These are phyloP conservation scores for Agriotes lineatus DNA, from an alignment of 2,888 invertebrate species.

Conservation along the genomic window DNA sequence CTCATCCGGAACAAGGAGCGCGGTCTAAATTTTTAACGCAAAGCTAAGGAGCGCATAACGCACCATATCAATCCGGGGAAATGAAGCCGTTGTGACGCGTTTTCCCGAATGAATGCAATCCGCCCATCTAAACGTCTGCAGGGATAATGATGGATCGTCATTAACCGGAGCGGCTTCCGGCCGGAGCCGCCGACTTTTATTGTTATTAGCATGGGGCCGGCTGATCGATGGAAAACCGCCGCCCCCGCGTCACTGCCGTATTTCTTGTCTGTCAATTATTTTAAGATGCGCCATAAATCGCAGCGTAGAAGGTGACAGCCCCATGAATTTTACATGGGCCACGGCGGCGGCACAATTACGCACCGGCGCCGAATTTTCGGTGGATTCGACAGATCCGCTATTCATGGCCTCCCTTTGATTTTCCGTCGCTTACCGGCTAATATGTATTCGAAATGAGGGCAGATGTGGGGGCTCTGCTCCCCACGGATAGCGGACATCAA, in stretches of 20 bases:
- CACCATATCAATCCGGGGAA: conserved; percentile 33
- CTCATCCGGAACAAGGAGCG: conserved; percentile 18
- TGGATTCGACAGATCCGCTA: conserved; percentile 53
- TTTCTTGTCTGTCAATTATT: conserved; percentile 61
- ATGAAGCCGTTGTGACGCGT: conserved; percentile 37
- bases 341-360: conserved; percentile 60
- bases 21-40: conserved; percentile 25
- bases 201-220: conserved; percentile 41
- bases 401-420: conserved; percentile 59
- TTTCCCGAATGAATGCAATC: conserved; percentile 36
- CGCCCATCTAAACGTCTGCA: conserved; percentile 41
- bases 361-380: conserved; percentile 45
- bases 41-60: conserved; percentile 22
- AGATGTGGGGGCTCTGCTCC: conserved; percentile 51
- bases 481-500: conserved; percentile 59
- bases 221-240: conserved; percentile 52
- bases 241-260: conserved; percentile 48
- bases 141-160: conserved; percentile 43
- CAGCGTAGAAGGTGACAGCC: conserved; percentile 57
- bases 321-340: conserved; percentile 63
- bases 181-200: conserved; percentile 35
- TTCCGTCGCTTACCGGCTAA: conserved; percentile 58
- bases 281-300: conserved; percentile 61
- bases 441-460: conserved; percentile 55
- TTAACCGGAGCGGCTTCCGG: conserved; percentile 37